Evolutionary conservation across 2,113 vertebrate species (phyloP).

Genomic region (Tragelaphus strepsiceros): DNA sequence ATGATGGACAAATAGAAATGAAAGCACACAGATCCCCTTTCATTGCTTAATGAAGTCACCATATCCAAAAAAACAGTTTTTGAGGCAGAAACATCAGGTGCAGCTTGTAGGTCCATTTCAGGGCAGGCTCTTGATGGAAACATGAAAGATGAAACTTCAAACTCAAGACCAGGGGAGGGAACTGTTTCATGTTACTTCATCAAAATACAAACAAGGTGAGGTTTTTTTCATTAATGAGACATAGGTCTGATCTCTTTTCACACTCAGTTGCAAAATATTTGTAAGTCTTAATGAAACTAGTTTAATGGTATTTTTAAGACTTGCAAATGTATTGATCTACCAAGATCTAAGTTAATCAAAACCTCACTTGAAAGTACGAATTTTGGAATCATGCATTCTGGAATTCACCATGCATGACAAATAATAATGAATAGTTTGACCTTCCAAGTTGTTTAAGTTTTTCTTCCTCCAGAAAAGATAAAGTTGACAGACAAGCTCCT

Average conservation of each 20-base stretch:
- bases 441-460: background rate
- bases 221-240: background rate
- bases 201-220: background rate
- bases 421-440: background rate
- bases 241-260: background rate
- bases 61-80: background rate
- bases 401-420: background rate
- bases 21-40: background rate
- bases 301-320: conserved; percentile 19
- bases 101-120: background rate
- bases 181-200: background rate
- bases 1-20: background rate
- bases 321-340: background rate
- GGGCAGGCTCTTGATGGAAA: background rate
- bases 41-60: background rate
- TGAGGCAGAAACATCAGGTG: background rate
- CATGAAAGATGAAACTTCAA: background rate
- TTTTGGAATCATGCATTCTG: background rate
- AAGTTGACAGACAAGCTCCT: background rate
- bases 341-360: background rate
- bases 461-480: background rate
- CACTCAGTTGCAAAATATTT: background rate
- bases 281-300: conserved; percentile 17
- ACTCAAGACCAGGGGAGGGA: background rate
- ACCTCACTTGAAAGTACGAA: background rate